These are phyloP conservation scores for Delphinapterus leucas DNA, from an alignment of 2,113 vertebrate species.

Conservation along the genomic window DNA sequence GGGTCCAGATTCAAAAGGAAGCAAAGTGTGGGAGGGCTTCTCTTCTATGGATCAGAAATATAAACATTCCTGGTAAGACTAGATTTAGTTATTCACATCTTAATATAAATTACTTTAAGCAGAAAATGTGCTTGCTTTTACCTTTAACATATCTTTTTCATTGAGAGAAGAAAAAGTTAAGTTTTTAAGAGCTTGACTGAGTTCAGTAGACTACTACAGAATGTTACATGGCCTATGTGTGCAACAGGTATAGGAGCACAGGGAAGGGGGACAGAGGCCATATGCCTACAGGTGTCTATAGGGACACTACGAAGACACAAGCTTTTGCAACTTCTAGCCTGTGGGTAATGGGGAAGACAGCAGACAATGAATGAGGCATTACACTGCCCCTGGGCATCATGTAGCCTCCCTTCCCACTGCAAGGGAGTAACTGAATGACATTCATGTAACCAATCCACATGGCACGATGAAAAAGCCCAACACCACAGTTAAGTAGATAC, in stretches of 20 bases:
- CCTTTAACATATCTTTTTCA: slow-evolving; percentile 5
- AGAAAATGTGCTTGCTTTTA: slow-evolving; percentile 30
- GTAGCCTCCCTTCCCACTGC: not conserved
- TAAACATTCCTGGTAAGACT: not conserved
- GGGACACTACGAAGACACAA: not conserved
- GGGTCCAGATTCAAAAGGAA: slow-evolving; percentile 19
- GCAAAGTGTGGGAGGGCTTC: not conserved
- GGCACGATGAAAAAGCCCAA: not conserved
- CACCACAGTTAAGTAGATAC: not conserved
- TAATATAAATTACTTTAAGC: not conserved
- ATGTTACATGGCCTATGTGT: not conserved
- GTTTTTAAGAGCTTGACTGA: not conserved
- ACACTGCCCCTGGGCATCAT: not conserved
- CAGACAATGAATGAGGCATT: not conserved
- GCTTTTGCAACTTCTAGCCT: not conserved
- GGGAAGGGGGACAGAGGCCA: not conserved
- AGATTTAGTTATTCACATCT: not conserved
- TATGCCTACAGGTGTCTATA: not conserved
- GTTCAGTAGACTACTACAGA: not conserved
- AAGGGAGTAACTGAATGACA: not conserved
- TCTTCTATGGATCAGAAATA: slow-evolving; percentile 6
- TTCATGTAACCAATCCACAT: not conserved
- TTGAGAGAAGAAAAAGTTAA: slow-evolving; percentile 12
- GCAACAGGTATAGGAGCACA: not conserved
- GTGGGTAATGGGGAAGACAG: not conserved